Conservation (phyloP, 1,140 invertebrate species). For the Drosophila azteca region DNA sequence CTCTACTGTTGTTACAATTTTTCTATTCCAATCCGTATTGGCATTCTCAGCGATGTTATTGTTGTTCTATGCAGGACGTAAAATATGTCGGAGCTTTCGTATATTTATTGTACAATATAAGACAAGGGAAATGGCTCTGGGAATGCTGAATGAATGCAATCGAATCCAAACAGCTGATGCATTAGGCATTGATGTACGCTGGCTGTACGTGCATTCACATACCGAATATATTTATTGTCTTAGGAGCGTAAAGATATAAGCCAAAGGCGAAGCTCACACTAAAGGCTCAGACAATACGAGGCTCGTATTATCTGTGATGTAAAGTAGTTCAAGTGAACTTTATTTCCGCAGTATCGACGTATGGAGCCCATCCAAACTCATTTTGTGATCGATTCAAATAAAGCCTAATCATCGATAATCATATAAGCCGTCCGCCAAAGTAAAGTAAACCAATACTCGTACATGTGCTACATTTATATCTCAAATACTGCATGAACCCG, state of each 20-base stretch:
- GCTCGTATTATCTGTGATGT: no score
- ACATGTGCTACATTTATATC: background rate
- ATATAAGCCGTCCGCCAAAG: no score
- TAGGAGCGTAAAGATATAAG: no score
- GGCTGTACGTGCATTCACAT: constrained; percentile 17
- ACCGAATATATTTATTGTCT: no score
- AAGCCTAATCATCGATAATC: no score
- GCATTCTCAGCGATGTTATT: constrained; percentile 20
- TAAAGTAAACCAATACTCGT: no score
- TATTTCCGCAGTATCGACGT: no score
- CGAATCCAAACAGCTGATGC: constrained; percentile 42
- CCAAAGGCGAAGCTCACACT: background rate
- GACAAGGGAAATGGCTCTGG: constrained; percentile 30
- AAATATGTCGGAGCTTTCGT: constrained; percentile 38
- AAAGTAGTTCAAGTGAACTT: no score
- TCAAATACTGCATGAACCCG: background rate
- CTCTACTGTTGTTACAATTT: constrained; percentile 27
- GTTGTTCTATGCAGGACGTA: constrained; percentile 30
- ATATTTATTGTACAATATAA: constrained; percentile 36
- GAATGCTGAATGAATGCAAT: constrained; percentile 39
- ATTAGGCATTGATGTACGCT: constrained; percentile 33
- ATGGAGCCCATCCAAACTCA: no score
- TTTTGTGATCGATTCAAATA: no score
- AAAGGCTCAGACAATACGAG: no score
- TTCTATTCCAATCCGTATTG: constrained; percentile 6